phyloP scores from a whole-genome alignment of 2,797 vertebrate species.

The Poecilia gillii region DNA sequence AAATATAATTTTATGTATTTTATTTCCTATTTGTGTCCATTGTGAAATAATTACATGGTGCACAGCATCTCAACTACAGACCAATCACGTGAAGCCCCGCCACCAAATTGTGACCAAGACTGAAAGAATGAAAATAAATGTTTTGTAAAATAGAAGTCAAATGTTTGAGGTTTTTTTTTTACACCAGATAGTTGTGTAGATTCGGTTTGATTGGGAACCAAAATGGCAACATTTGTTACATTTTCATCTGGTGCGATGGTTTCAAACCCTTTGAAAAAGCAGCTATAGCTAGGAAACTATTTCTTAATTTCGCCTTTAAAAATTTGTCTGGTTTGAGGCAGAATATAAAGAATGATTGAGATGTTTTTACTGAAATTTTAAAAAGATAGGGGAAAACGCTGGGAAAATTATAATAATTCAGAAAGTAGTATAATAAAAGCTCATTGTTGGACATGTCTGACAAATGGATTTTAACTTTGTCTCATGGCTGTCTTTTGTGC shows the following conservation, averaged over 20 bases:
- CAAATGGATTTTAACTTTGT: not conserved
- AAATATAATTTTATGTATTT: not conserved
- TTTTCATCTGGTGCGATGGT: too few species aligned
- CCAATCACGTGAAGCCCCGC: not conserved
- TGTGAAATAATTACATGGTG: not conserved
- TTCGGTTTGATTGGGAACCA: too few species aligned
- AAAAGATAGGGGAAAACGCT: not conserved
- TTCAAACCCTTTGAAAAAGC: too few species aligned
- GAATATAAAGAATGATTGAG: not conserved
- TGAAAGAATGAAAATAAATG: not conserved
- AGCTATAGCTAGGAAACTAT: not conserved
- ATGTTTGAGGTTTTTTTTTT: too few species aligned
- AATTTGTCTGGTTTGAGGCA: not conserved
- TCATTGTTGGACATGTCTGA: not conserved
- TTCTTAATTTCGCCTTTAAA: not conserved
- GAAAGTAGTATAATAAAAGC: not conserved
- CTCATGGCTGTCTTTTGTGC: not conserved
- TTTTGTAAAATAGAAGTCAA: not conserved
- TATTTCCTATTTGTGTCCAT: not conserved
- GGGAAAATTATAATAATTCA: slow-evolving; percentile 1
- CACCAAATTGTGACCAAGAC: not conserved
- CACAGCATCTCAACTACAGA: not conserved
- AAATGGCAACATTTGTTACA: too few species aligned
- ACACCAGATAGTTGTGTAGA: too few species aligned
- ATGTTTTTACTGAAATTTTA: not conserved